Base-by-base conservation (phyloP, 2,113 vertebrate species). In the Sorex araneus region DNA sequence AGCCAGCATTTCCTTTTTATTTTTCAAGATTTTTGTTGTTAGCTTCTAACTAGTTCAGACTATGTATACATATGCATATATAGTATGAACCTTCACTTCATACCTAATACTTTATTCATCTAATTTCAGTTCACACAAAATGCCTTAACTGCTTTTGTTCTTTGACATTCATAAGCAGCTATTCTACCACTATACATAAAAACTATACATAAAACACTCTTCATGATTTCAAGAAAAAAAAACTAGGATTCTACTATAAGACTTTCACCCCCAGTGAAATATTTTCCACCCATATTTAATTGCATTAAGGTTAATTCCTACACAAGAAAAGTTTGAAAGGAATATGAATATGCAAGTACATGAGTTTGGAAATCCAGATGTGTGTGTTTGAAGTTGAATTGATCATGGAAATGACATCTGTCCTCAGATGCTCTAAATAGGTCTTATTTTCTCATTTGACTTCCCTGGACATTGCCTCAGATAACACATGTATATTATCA, bases 1-100 rank as follows among this genome's bases (percentile, higher is more conserved):
- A 84, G n/a, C 3, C 80, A 94, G 34, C 6, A 9, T 69, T 85
- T 82, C 21, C 4, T 89, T 91, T 94, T 96, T 92, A 32, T 91
- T 84, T 47, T 50, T 70, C 36, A 87, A 77, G 45, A 79, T 43
- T 32, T 89, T 30, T 0, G 40, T 32, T 87, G 25, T 50, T 25
- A 90, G 54, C 2, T 69, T 27, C 77, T 32, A 94, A 77, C 47
- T 70, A 69, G 40, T 92, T 92, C 57, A 74, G 32, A 40, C 8
- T 47, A 9, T 90, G 50, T 70, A 60, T 60, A 60, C 88, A n/a
- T 34, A 27, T 25, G 71, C 34, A 71, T 21, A 43, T 63, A 73
- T 12, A 34, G 18, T 81, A n/a, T 3, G 57, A 64, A 54, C 16
- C 1, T 84, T 78, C 45, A 60, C 16, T 8, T 78, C 57, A 63